phyloP scores from a whole-genome alignment of 2,888 invertebrate species.

The Autographa pulchrina region DNA sequence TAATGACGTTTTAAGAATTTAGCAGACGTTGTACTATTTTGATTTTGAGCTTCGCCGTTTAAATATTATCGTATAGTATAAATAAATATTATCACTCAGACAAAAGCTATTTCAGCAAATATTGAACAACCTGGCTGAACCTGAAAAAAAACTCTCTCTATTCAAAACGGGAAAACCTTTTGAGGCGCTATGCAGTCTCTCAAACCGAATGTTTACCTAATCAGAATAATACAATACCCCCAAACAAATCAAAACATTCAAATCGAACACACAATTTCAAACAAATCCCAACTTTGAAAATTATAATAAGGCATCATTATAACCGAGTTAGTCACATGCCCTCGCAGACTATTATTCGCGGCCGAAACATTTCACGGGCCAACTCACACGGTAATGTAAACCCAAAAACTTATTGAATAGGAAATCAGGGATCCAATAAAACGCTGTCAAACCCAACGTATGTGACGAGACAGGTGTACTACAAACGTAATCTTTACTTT shows the following conservation, averaged over 20 bases:
- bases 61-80: not conserved
- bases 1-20: constrained; percentile 10
- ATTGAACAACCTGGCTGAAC: no score
- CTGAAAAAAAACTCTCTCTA: no score
- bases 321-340: constrained; percentile 67
- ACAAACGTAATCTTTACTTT: constrained; percentile 58
- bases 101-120: no score
- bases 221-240: not conserved
- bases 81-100: not conserved
- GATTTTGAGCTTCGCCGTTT: not conserved
- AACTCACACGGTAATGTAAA: constrained; percentile 79
- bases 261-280: not conserved
- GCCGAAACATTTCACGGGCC: constrained; percentile 80
- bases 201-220: no score
- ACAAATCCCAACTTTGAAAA: constrained; percentile 39
- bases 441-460: constrained; percentile 83
- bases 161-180: no score
- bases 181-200: no score
- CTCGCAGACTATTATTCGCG: constrained; percentile 65
- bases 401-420: constrained; percentile 84
- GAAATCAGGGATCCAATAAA: constrained; percentile 85
- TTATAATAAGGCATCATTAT: constrained; percentile 58
- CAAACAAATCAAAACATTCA: constrained; percentile 9
- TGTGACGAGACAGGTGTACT: constrained; percentile 75
- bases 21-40: not conserved